Conservation (phyloP, 2,888 invertebrate species). For the Sphaerophoria taeniata region DNA sequence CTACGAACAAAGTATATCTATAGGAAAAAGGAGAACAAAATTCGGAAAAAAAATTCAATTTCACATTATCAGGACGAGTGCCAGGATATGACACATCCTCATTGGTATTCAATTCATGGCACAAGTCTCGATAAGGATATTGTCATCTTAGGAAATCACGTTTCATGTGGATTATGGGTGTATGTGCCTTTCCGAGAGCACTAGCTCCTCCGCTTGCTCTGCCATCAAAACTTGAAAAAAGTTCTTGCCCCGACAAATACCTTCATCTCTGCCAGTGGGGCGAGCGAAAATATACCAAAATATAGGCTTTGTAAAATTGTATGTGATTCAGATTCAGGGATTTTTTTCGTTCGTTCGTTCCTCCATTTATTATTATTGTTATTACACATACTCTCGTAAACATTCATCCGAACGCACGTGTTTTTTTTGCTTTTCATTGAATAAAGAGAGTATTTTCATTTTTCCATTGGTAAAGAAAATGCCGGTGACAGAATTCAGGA, state of each 20-base stretch:
- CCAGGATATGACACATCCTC: conserved; percentile 74
- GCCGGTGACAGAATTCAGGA: conserved; percentile 62
- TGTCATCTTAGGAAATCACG: conserved; percentile 74
- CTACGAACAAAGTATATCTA: not conserved
- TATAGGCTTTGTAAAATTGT: conserved; percentile 46
- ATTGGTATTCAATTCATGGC: conserved; percentile 74
- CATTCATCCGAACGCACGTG: conserved; percentile 35
- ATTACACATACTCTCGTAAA: conserved; percentile 51
- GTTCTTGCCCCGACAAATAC: not conserved
- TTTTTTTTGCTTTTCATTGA: conserved; percentile 40
- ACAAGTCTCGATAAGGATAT: conserved; percentile 74
- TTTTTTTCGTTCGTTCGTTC: conserved; percentile 1
- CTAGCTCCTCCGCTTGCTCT: not conserved
- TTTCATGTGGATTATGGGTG: conserved; percentile 72
- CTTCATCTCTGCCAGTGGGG: not conserved
- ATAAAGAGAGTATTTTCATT: conserved; percentile 45
- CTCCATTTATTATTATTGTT: conserved; percentile 68
- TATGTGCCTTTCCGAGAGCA: conserved; percentile 57
- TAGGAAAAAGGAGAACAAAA: not conserved
- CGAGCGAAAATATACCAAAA: not conserved
- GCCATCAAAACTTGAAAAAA: conserved; percentile 53
- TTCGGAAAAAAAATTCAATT: conserved; percentile 67
- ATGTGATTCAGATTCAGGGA: conserved; percentile 54
- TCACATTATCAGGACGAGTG: conserved; percentile 71
- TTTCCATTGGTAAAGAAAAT: conserved; percentile 28